Percentiles rank a stretch among this genome's conserved stretches.
Evolutionary conservation across 2,888 invertebrate species (phyloP).

Genomic region (Epirrhoe alternata): DNA sequence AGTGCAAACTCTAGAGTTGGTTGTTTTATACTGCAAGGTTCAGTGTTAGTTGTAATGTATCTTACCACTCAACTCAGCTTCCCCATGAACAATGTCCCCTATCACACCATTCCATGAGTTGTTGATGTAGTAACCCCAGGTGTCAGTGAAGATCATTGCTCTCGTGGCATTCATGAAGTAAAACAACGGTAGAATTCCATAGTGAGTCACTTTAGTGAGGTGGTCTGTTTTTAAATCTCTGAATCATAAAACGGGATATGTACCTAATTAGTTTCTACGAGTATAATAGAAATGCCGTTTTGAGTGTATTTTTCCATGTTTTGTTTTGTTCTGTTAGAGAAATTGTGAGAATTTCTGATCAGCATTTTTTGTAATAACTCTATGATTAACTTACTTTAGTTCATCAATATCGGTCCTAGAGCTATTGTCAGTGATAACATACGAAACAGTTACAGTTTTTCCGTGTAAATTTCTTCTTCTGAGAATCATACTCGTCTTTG

Average conservation of each 20-base stretch:
- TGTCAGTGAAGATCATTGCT: constrained; percentile 51
- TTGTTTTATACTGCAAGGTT: too few species aligned
- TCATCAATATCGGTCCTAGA: constrained; percentile 55
- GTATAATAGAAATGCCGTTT: too few species aligned
- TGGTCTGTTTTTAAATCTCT: constrained; percentile 56
- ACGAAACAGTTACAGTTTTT: constrained; percentile 45
- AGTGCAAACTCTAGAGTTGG: too few species aligned
- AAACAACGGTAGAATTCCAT: constrained; percentile 54
- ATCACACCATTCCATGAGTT: constrained; percentile 68
- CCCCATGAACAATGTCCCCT: constrained; percentile 56
- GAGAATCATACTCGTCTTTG: constrained; percentile 46
- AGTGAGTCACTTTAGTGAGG: constrained; percentile 54
- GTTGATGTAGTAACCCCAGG: constrained; percentile 68
- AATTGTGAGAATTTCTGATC: too few species aligned
- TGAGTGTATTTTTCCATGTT: too few species aligned
- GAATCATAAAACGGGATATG: constrained; percentile 31
- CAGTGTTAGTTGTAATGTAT: neutral
- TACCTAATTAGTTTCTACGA: too few species aligned
- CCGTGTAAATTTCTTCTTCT: constrained; percentile 61
- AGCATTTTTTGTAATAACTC: too few species aligned
- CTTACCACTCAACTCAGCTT: constrained; percentile 67
- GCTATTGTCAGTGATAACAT: constrained; percentile 53
- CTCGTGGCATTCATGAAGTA: constrained; percentile 65
- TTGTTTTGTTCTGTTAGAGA: too few species aligned
- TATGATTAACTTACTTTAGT: constrained; percentile 29